Base-by-base conservation (phyloP, 2,797 vertebrate species). In the Glyptemys insculpta region DNA sequence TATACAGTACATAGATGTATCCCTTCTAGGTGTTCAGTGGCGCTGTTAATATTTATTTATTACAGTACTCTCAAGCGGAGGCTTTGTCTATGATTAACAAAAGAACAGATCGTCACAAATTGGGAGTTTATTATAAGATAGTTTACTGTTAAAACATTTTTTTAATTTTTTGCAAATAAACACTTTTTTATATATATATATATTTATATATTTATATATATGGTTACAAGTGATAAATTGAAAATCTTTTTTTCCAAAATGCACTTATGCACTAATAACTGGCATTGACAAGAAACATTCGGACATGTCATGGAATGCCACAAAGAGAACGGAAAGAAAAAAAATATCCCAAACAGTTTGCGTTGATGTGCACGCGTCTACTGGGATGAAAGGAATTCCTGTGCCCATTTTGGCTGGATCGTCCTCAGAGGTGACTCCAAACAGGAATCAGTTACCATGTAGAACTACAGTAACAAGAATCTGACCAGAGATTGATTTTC, bases 181-280 rank as follows among this genome's bases (percentile, higher is more conserved):
- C 98, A 98, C 98, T 98, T 98, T 96, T 98, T 97, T 88, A 97
- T 96, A 97, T 91, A 97, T 65, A 96, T 97, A 97, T 97, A 97
- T 97, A 97, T 97, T 97, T 98, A 98, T 98, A 98, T 98, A 97
- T 97, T 97, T 98, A 97, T 98, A 98, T 98, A 98, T 98, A 98
- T 97, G 97, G 97, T 98, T 98, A 98, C 98, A 98, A 97, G 98
- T 97, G 98, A 97, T 98, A 98, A 96, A 98, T 97, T 97, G 97
- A 97, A 98, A 97, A 89, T 93, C 94, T 86, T 96, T 97, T 96
- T 79, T 79, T 95, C 96, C 96, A 87, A 97, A 98, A 98, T 98
- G 98, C 98, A 98, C 98, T 96, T 98, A 97, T 96, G 97, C 98
- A 97, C 97, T 96, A 97, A 97, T 94, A 98, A 97, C 96, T 96